phyloP scores from a whole-genome alignment of 2,797 vertebrate species.

The Manis crassicaudata region DNA sequence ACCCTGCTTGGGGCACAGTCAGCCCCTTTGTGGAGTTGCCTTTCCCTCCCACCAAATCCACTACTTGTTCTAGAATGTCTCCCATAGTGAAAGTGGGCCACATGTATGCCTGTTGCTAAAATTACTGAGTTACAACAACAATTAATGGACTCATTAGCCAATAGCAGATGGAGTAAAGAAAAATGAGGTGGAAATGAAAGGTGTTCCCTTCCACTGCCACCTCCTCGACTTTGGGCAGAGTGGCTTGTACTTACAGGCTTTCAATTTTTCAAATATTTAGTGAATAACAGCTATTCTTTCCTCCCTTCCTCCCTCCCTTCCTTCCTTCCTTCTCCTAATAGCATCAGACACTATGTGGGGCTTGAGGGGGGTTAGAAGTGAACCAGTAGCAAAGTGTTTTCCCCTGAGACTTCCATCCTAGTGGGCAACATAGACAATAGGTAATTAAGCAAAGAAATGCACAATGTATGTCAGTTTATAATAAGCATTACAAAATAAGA shows the following conservation, averaged over 20 bases:
- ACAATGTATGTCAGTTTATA: neutral
- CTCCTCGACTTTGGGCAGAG: neutral
- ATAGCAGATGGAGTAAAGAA: neutral
- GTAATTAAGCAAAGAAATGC: neutral
- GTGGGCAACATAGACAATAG: neutral
- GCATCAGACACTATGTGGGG: neutral
- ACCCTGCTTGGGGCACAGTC: neutral
- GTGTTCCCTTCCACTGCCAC: neutral
- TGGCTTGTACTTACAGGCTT: neutral
- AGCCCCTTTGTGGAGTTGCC: neutral
- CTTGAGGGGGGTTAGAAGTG: neutral
- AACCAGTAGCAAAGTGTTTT: neutral
- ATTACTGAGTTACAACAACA: neutral
- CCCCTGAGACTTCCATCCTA: neutral
- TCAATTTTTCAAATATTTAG: neutral
- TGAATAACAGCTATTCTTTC: neutral
- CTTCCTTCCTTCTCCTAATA: neutral
- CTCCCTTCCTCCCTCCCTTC: neutral
- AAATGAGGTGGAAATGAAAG: neutral
- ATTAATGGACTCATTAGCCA: neutral
- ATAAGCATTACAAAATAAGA: conserved; percentile 18
- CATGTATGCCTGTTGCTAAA: neutral
- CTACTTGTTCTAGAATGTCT: neutral
- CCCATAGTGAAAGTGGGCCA: neutral
- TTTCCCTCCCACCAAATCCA: neutral